Conservation (phyloP, 2,888 invertebrate species). For the Tachina lurida region DNA sequence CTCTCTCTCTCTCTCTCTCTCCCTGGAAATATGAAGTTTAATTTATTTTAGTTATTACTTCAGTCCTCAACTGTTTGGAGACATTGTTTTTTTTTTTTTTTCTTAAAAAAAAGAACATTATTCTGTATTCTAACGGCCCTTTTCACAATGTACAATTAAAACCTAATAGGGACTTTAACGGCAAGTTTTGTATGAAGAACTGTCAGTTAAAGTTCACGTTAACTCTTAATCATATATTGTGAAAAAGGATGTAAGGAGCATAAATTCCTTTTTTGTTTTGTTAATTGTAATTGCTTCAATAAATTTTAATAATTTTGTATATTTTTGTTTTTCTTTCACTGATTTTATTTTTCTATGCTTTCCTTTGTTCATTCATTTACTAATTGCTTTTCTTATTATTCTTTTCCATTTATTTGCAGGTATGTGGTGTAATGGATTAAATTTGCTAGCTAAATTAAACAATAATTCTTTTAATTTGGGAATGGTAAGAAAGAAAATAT, state of each 20-base stretch:
- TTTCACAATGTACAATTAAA: no score
- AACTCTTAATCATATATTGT: no score
- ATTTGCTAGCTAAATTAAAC: conserved; percentile 40
- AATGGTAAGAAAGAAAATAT: conserved; percentile 31
- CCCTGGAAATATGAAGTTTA: conserved; percentile 6
- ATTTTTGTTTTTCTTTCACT: conserved; percentile 18
- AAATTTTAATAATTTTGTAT: conserved; percentile 53
- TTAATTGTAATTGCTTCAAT: conserved; percentile 62
- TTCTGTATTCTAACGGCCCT: not conserved
- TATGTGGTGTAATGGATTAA: conserved; percentile 59
- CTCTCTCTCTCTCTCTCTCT: no score
- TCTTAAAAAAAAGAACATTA: not conserved
- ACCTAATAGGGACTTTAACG: no score
- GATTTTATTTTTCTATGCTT: conserved; percentile 11
- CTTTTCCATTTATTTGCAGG: conserved; percentile 61
- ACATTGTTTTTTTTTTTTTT: not conserved
- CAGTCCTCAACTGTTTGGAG: not conserved
- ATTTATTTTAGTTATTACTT: conserved; percentile 41
- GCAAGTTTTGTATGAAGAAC: no score
- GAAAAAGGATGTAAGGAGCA: no score
- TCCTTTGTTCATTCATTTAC: conserved; percentile 34
- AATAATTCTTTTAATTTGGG: conserved; percentile 17
- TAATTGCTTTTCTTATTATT: conserved; percentile 56
- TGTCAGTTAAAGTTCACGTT: no score
- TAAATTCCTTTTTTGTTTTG: conserved; percentile 14